Evolutionary conservation across 2,113 vertebrate species (phyloP).

Genomic region (Pollachius pollachius): DNA sequence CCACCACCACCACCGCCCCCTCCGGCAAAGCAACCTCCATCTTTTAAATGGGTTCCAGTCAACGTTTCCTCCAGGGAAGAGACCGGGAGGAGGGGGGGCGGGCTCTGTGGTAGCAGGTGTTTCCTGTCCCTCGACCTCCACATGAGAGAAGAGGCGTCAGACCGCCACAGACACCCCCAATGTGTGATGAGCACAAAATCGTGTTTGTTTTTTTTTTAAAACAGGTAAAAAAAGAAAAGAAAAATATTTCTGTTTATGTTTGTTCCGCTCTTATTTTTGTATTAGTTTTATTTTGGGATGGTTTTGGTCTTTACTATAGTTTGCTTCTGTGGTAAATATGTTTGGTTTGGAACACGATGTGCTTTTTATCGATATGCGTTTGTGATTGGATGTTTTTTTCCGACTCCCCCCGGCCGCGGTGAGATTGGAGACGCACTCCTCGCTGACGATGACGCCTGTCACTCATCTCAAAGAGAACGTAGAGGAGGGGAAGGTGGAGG

Average conservation of each 20-base stretch:
- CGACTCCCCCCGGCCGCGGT: too few relatives aligned
- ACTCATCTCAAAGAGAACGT: slow-evolving; percentile 24
- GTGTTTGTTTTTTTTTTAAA: not conserved
- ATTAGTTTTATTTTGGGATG: slow-evolving; percentile 57
- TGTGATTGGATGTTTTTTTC: slow-evolving; percentile 30
- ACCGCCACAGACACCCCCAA: too few relatives aligned
- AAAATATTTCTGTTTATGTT: slow-evolving; percentile 44
- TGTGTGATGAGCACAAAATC: slow-evolving; percentile 34
- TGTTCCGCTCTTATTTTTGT: slow-evolving; percentile 54
- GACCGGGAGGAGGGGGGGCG: too few relatives aligned
- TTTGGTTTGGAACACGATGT: slow-evolving; percentile 60
- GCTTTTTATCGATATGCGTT: slow-evolving; percentile 57
- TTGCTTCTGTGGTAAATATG: slow-evolving; percentile 66
- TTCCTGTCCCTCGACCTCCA: too few relatives aligned
- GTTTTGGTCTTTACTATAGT: slow-evolving; percentile 57
- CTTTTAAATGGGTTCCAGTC: too few relatives aligned
- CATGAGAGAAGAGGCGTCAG: too few relatives aligned
- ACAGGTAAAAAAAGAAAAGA: not conserved
- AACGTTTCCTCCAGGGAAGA: too few relatives aligned
- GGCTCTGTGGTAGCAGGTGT: too few relatives aligned
- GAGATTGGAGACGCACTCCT: not conserved
- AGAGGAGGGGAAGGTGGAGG: slow-evolving; percentile 8
- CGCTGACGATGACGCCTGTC: slow-evolving; percentile 34
- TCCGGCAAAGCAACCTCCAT: too few relatives aligned
- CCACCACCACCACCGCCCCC: not conserved